Evolutionary conservation across 2,797 vertebrate species (phyloP).

Genomic region (Falco rusticolus): DNA sequence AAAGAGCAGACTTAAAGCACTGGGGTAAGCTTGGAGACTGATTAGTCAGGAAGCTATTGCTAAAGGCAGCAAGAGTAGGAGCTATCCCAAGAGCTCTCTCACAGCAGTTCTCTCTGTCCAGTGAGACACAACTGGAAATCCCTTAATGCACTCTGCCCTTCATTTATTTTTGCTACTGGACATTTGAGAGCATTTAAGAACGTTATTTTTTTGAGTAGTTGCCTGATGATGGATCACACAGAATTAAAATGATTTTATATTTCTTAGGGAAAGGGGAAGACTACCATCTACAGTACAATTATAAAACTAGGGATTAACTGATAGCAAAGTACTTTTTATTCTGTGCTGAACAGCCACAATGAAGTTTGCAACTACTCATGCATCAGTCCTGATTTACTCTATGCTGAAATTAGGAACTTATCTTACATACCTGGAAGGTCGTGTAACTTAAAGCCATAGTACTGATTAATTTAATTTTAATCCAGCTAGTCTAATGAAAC

Average conservation of each 20-base stretch:
- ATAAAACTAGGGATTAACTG: slow-evolving; percentile 55
- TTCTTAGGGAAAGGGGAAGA: slow-evolving; percentile 63
- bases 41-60: slow-evolving; percentile 78
- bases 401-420: background rate
- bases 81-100: slow-evolving; percentile 53
- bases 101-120: slow-evolving; percentile 60
- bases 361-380: background rate
- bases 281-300: slow-evolving; percentile 76
- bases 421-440: background rate
- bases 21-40: slow-evolving; percentile 78
- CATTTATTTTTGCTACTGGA: slow-evolving; percentile 79
- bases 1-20: slow-evolving; percentile 76
- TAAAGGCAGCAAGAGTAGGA: slow-evolving; percentile 71
- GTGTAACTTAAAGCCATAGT: background rate
- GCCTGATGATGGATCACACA: slow-evolving; percentile 74
- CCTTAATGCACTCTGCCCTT: slow-evolving; percentile 76
- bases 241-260: slow-evolving; percentile 63
- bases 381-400: background rate
- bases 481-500: background rate
- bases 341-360: background rate
- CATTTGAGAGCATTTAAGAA: slow-evolving; percentile 74
- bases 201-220: slow-evolving; percentile 63
- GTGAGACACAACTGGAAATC: slow-evolving; percentile 64
- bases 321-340: background rate
- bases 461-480: background rate